Percentiles rank a stretch among this genome's conserved stretches.
phyloP scores from a whole-genome alignment of 2,797 vertebrate genomes.

The Enteromius radiatus region DNA sequence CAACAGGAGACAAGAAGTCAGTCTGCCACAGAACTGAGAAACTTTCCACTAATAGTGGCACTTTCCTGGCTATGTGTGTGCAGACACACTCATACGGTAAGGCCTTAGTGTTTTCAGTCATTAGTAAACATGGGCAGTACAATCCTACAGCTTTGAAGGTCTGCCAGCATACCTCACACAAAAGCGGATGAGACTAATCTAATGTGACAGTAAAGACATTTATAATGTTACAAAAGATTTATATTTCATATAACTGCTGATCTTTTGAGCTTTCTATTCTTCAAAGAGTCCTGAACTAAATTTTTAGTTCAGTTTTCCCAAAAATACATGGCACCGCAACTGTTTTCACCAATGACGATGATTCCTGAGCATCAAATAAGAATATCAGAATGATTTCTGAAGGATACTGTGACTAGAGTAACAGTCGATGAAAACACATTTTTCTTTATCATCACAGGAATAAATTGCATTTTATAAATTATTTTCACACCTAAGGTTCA shows the following conservation, averaged over 20 bases:
- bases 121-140: constrained; percentile 24
- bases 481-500: neutral
- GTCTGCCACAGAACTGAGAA: neutral
- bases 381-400: neutral
- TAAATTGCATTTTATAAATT: neutral
- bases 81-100: neutral
- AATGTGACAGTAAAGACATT: constrained; percentile 6
- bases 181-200: neutral
- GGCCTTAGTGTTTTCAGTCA: constrained; percentile 31
- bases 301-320: too few species aligned
- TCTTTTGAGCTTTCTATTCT: neutral
- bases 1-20: neutral
- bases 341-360: neutral
- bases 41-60: constrained; percentile 19
- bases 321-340: neutral
- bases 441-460: neutral
- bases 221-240: neutral
- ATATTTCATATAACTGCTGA: neutral
- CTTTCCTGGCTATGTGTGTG: neutral
- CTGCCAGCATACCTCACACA: neutral
- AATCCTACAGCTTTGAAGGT: constrained; percentile 34
- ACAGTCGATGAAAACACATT: neutral
- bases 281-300: neutral
- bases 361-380: neutral
- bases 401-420: neutral